These are phyloP conservation scores for Stenodema calcarata DNA, from an alignment of 2,888 invertebrate species.

Conservation along the genomic window DNA sequence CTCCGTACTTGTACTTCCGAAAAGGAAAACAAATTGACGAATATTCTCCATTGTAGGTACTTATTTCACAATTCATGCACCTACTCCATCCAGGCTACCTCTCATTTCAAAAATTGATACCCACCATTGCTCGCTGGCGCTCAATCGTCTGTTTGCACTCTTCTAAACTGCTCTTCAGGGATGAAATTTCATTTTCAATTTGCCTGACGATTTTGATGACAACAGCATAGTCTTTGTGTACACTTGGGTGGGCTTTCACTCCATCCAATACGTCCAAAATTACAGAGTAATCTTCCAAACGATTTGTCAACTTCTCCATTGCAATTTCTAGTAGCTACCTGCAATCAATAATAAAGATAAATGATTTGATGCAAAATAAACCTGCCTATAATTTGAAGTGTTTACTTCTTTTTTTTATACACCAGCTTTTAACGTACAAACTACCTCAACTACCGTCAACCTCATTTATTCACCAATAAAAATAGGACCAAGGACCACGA, in stretches of 20 bases:
- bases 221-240: not conserved
- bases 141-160: not conserved
- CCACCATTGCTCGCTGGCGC: not conserved
- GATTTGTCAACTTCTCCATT: not conserved
- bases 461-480: too few species aligned
- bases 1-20: too few species aligned
- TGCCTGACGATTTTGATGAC: not conserved
- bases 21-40: too few species aligned
- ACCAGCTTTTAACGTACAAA: too few species aligned
- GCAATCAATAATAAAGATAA: not conserved
- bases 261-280: conserved; percentile 29
- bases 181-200: not conserved
- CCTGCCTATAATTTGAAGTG: too few species aligned
- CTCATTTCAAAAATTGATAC: not conserved
- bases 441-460: too few species aligned
- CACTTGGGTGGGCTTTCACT: not conserved
- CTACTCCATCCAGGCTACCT: too few species aligned
- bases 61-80: too few species aligned
- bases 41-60: too few species aligned
- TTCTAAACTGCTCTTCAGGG: not conserved
- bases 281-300: not conserved
- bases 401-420: too few species aligned
- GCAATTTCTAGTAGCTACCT: not conserved
- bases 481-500: too few species aligned
- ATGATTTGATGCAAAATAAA: too few species aligned